A percentile compares a stretch with the other conserved stretches of the same genome.
Conservation (phyloP, 1,140 invertebrate species). For the Drosophila kohkoa region DNA sequence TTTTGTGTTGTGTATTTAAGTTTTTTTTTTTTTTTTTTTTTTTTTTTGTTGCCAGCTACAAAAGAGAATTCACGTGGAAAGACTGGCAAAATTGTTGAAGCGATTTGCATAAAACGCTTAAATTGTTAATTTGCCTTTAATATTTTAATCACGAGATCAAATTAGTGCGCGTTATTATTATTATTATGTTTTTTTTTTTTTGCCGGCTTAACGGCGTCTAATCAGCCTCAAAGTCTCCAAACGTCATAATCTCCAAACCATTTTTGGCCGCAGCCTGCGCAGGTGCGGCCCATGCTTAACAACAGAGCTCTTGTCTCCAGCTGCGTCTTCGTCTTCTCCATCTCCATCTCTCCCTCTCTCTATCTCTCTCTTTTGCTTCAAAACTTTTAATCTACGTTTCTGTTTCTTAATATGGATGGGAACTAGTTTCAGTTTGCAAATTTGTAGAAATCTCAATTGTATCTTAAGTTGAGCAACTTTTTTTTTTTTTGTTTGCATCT, state of each 20-base stretch:
- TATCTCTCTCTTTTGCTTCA: neutral
- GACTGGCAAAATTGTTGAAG: neutral
- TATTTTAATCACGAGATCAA: constrained; percentile 37
- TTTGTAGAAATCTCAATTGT: constrained; percentile 31
- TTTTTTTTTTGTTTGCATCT: constrained; percentile 30
- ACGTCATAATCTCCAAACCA: neutral
- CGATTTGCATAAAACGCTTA: constrained; percentile 32
- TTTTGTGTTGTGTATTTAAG: constrained; percentile 24
- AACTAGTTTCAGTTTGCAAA: constrained; percentile 33
- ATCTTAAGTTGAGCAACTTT: constrained; percentile 31
- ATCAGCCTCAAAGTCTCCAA: neutral
- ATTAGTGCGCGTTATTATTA: constrained; percentile 1
- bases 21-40: constrained; percentile 2
- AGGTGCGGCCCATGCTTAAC: constrained; percentile 12
- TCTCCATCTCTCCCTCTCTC: no score
- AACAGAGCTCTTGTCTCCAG: constrained; percentile 8
- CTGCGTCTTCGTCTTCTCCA: neutral
- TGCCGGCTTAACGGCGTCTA: constrained; percentile 18
- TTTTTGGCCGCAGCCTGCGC: neutral
- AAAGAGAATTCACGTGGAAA: neutral
- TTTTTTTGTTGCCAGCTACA: constrained; percentile 14
- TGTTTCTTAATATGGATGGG: neutral
- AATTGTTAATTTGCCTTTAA: constrained; percentile 17
- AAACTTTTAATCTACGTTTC: neutral
- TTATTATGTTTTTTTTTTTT: no score